These are phyloP conservation scores for Onychostoma macrolepis DNA, from an alignment of 2,113 vertebrate genomes.

Conservation along the genomic window DNA sequence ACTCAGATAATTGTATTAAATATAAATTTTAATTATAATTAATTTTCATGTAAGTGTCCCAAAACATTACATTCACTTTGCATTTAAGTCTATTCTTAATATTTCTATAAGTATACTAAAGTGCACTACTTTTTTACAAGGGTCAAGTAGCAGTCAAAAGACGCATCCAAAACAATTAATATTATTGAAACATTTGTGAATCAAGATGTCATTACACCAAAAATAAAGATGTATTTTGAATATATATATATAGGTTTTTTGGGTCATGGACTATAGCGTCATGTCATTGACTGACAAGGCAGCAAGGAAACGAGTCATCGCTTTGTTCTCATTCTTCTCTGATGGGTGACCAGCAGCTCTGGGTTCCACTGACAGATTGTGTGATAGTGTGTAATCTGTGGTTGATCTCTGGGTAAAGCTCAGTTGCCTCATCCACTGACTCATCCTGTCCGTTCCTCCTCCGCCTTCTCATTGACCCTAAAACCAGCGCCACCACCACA, in stretches of 20 bases:
- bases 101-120: neutral
- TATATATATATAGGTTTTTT: neutral
- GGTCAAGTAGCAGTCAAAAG: neutral
- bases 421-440: neutral
- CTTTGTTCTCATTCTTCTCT: neutral
- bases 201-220: neutral
- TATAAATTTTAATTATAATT: neutral
- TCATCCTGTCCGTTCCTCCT: neutral
- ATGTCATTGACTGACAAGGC: neutral
- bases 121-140: neutral
- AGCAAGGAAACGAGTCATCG: neutral
- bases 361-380: neutral
- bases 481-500: neutral
- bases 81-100: no score
- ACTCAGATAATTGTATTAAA: neutral
- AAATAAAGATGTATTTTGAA: neutral
- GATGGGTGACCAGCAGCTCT: neutral
- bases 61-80: no score
- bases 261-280: neutral
- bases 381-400: conserved; percentile 12
- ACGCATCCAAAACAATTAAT: neutral
- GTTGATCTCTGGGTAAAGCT: conserved; percentile 26
- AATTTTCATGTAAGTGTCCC: neutral
- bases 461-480: neutral
- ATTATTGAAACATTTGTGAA: neutral